A percentile compares a stretch with the other conserved stretches of the same genome.
These are phyloP conservation scores for Nestor notabilis DNA, from an alignment of 2,113 vertebrate species.

Conservation along the genomic window DNA sequence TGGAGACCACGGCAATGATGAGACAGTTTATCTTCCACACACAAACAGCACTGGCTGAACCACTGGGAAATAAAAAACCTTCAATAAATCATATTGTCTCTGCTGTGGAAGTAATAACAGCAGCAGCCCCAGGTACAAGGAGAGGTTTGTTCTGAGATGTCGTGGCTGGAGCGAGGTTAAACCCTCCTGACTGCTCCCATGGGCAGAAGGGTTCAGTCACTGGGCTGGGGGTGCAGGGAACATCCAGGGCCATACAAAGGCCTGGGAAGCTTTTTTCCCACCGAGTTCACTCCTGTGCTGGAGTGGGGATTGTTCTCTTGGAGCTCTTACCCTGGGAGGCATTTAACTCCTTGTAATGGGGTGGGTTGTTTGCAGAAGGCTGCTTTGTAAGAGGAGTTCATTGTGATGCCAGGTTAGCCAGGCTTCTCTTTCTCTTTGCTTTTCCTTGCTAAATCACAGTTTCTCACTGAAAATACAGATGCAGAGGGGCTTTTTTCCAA, in stretches of 20 bases:
- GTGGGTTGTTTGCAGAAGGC: not conserved
- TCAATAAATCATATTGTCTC: constrained; percentile 22
- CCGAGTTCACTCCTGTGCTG: not conserved
- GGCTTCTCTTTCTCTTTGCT: not conserved
- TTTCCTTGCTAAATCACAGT: not conserved
- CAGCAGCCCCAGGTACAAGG: not conserved
- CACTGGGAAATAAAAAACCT: constrained; percentile 31
- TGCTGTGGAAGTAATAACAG: not conserved
- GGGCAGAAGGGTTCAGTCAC: not conserved
- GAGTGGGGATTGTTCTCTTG: not conserved
- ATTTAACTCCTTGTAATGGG: accelerated
- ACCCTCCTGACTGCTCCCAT: accelerated
- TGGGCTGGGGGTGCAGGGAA: not conserved
- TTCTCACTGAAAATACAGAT: not conserved
- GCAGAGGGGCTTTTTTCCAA: not conserved
- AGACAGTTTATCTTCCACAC: not conserved
- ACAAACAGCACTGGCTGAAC: not conserved
- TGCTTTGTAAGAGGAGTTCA: not conserved
- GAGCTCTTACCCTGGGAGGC: not conserved
- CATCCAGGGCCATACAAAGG: not conserved
- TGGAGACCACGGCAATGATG: constrained; percentile 20
- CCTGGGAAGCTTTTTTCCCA: accelerated
- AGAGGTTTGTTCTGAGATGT: not conserved
- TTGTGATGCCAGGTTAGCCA: not conserved
- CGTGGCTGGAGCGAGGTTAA: accelerated